phyloP scores from a whole-genome alignment of 2,888 invertebrate species.

The Hemaris fuciformis region DNA sequence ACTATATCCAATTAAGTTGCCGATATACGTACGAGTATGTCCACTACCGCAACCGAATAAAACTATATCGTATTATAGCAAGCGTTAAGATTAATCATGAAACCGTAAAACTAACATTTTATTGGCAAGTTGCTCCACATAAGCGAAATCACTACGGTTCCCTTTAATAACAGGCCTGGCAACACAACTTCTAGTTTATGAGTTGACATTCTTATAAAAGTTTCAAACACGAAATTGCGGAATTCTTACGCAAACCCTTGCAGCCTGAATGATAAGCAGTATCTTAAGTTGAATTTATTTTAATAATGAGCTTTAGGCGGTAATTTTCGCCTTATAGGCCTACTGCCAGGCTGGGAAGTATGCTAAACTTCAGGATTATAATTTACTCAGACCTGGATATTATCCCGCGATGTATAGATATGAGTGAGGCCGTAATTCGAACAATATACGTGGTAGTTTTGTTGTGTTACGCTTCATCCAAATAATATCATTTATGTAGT shows the following conservation, averaged over 20 bases:
- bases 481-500: no score
- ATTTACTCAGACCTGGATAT: not conserved
- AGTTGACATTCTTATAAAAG: constrained; percentile 17
- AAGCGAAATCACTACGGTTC: constrained; percentile 23
- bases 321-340: not conserved
- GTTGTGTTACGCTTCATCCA: no score
- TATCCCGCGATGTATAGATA: not conserved
- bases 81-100: constrained; percentile 24
- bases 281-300: not conserved
- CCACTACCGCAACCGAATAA: not conserved
- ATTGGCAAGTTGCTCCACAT: constrained; percentile 19
- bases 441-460: no score
- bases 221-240: constrained; percentile 1
- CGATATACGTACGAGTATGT: not conserved
- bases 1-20: not conserved
- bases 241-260: not conserved
- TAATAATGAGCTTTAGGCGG: not conserved
- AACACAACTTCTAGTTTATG: not conserved
- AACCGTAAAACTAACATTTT: constrained; percentile 29
- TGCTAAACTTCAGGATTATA: not conserved
- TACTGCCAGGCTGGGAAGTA: not conserved
- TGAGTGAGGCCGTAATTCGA: no score
- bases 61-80: constrained; percentile 12
- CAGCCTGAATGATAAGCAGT: not conserved
- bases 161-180: constrained; percentile 17